Conservation (phyloP, 2,113 vertebrate species). For the Damaliscus lunatus region DNA sequence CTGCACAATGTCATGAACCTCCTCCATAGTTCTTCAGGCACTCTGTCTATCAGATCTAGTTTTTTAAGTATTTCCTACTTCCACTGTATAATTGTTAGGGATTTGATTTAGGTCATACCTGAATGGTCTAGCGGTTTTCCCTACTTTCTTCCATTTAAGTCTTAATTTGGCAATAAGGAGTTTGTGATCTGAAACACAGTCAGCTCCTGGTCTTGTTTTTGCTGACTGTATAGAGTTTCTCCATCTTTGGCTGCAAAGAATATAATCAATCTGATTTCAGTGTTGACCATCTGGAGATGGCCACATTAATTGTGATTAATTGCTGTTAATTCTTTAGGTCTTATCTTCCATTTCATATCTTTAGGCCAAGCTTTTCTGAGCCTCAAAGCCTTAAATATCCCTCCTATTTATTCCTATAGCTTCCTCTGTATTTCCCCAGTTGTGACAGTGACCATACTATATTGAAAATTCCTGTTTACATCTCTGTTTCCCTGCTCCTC, state of each 20-base stretch:
- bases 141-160: background rate
- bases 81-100: background rate
- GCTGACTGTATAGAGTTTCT: background rate
- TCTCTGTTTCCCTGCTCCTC: background rate
- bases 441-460: background rate
- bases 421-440: background rate
- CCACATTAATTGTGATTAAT: background rate
- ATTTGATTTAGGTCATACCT: background rate
- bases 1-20: background rate
- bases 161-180: background rate
- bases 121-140: background rate
- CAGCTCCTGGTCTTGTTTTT: background rate
- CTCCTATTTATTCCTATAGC: background rate
- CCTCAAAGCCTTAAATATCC: background rate
- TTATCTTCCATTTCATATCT: background rate
- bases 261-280: background rate
- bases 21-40: background rate
- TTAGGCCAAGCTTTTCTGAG: background rate
- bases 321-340: background rate
- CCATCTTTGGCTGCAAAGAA: background rate
- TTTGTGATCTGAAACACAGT: background rate
- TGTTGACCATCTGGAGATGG: background rate
- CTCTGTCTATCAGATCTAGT: background rate
- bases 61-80: background rate
- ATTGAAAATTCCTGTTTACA: background rate